Conservation (phyloP, 2,797 vertebrate genomes). For the Spatula versicolor region DNA sequence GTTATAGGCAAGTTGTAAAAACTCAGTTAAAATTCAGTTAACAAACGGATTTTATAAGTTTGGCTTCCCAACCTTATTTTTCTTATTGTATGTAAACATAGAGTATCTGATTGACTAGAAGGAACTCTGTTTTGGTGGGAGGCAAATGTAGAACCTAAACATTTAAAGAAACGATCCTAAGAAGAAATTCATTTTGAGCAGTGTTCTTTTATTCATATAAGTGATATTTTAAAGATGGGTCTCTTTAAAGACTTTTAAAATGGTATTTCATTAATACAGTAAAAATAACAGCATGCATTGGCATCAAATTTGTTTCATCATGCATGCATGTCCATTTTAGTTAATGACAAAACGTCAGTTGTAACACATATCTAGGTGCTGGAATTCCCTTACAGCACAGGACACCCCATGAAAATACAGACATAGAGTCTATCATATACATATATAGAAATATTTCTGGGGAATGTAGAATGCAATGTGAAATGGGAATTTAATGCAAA, state of each 20-base stretch:
- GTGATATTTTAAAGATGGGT: neutral
- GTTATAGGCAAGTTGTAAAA: neutral
- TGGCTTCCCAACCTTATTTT: neutral
- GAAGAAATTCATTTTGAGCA: neutral
- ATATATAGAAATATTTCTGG: neutral
- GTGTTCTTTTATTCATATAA: neutral
- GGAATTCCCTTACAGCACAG: neutral
- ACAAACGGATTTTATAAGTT: neutral
- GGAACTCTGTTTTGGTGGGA: neutral
- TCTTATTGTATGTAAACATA: neutral
- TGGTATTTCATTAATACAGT: neutral
- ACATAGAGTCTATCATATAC: neutral
- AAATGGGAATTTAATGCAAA: neutral
- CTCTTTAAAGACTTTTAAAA: neutral
- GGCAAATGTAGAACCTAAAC: neutral
- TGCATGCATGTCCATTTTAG: neutral
- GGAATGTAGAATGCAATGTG: neutral
- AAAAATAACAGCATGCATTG: neutral
- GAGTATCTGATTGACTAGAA: neutral
- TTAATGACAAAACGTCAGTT: neutral
- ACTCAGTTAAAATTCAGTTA: neutral
- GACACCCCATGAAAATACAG: neutral
- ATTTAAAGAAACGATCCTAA: neutral
- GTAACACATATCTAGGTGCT: neutral
- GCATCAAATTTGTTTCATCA: neutral